Percentiles rank a stretch among this genome's conserved stretches.
Conservation (phyloP, 2,888 invertebrate genomes). For the Leucophora obtusa region DNA sequence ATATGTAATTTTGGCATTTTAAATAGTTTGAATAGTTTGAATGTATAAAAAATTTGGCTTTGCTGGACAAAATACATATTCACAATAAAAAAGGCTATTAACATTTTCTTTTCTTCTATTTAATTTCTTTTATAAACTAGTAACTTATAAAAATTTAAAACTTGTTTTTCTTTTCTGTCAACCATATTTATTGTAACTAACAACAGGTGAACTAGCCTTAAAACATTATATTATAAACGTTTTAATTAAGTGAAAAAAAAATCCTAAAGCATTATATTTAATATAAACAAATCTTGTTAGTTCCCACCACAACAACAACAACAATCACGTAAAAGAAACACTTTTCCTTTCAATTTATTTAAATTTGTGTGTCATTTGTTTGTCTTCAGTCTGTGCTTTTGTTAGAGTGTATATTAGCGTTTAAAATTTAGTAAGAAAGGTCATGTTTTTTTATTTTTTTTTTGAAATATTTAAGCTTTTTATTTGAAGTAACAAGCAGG, state of each 20-base stretch:
- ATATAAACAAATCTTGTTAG: constrained; percentile 12
- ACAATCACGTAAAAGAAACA: not conserved
- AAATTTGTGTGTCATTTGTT: not conserved
- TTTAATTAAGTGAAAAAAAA: constrained; percentile 44
- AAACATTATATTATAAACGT: constrained; percentile 27
- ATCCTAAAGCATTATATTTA: constrained; percentile 25
- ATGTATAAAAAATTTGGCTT: too few relatives aligned
- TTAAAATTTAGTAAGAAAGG: constrained; percentile 34
- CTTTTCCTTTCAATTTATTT: constrained; percentile 42
- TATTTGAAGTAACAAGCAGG: not conserved
- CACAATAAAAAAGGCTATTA: not conserved
- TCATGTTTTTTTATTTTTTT: constrained; percentile 27
- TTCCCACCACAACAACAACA: not conserved
- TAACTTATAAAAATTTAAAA: not conserved
- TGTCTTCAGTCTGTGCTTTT: not conserved
- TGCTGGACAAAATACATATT: too few relatives aligned
- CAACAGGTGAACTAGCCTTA: constrained; percentile 52
- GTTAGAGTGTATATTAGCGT: not conserved
- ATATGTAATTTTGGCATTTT: too few relatives aligned
- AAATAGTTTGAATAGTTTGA: too few relatives aligned
- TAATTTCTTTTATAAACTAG: not conserved
- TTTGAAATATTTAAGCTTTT: not conserved
- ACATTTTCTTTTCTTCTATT: not conserved
- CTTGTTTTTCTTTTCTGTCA: not conserved
- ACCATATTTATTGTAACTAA: not conserved